Evolutionary conservation across 2,888 invertebrate species (phyloP), one percentile per base, ranked within the genome.

Genomic region (Pardosa pseudoannulata): DNA sequence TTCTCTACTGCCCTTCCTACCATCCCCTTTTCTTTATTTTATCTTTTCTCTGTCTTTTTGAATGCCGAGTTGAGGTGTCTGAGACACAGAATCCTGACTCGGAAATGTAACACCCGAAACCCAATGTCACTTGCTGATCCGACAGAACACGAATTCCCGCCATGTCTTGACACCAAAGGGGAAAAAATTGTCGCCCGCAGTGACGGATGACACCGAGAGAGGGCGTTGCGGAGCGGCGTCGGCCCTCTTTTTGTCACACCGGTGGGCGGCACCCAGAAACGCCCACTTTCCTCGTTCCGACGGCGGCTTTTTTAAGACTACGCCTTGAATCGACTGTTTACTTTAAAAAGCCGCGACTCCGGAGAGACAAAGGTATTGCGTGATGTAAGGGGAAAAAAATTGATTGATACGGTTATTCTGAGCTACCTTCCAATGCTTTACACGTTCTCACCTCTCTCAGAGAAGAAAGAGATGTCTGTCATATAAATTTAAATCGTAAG

Each of bases 191-290:
- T 81, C 74, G 56, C 74, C 67, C 68, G 19, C 11, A 13, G 68
- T 82, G 82, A 82, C 41, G 46, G 29, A 76, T 64, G 82, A 75
- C 71, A 32, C 68, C n/a, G 46, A 28, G 39, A 71, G 71, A 79
- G 71, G 79, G 79, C 79, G 79, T 79, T 28, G 16, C 27, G 23
- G 11, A 36, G 27, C 16, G 46, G 19, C 32, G 39, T 16, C 64
- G 75, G 75, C 41, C 19, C 64, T 64, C 71, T 81, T 82, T 56
- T 36, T 29, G 36, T 39, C 31, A 28, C 56, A 23, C 19, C 32
- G 39, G 82, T 82, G 82, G 82, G 82, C 41, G 82, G 65, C 19
- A 28, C n/a, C 11, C 19, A 13, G 19, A 39, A 62, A 82, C 82
- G 82, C 82, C 82, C 64, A 76, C 27, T 64, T 56, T 56, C 11